phyloP scores from a whole-genome alignment of 2,797 vertebrate species.

The Mus spretus region DNA sequence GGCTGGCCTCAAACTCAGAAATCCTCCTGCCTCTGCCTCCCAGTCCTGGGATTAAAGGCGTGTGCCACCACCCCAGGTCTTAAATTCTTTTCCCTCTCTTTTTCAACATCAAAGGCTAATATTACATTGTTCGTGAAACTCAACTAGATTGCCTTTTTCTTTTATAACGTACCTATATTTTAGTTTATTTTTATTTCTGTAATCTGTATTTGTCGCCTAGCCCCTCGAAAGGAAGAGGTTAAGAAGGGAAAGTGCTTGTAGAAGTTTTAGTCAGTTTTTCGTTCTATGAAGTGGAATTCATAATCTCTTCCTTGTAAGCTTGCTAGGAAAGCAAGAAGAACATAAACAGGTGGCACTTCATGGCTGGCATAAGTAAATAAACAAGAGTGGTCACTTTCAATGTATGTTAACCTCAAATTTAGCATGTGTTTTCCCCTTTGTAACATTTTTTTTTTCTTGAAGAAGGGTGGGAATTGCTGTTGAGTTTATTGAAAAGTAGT shows the following conservation, averaged over 20 bases:
- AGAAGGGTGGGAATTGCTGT: neutral
- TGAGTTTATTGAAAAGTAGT: constrained; percentile 36
- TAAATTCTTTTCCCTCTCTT: neutral
- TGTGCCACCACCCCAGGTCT: too few species aligned
- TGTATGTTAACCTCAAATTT: constrained; percentile 6
- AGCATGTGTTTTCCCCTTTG: neutral
- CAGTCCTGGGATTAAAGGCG: too few species aligned
- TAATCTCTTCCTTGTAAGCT: neutral
- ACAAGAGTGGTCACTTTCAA: constrained; percentile 27
- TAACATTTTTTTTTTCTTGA: neutral
- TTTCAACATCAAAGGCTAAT: neutral
- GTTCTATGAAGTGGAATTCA: constrained; percentile 30
- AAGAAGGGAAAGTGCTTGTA: neutral
- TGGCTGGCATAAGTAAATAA: neutral
- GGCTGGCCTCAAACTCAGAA: too few species aligned
- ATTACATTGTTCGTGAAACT: constrained; percentile 43
- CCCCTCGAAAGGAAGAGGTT: neutral
- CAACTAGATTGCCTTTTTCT: neutral
- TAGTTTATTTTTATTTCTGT: constrained; percentile 36
- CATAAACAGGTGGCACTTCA: neutral
- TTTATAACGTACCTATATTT: neutral
- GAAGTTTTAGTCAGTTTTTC: constrained; percentile 1
- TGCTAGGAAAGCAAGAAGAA: constrained; percentile 44
- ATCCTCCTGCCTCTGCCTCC: too few species aligned
- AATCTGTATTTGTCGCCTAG: neutral